Evolutionary conservation across 2,113 vertebrate genomes (phyloP).

Genomic region (Poicephalus gulielmi): DNA sequence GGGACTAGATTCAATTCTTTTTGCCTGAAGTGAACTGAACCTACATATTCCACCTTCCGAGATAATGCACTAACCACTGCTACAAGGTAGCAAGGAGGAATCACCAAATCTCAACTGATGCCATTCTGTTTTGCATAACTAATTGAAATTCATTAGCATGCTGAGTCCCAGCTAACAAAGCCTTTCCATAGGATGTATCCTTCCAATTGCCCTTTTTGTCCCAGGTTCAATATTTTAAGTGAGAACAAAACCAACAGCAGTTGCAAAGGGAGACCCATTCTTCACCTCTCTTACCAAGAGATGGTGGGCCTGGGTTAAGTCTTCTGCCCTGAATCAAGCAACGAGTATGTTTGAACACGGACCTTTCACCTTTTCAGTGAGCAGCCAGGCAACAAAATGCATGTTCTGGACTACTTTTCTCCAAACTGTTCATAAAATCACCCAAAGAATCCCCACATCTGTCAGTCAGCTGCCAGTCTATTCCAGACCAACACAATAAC

Average conservation of each 20-base stretch:
- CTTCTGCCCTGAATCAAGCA: neutral
- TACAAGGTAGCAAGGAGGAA: neutral
- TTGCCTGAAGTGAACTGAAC: neutral
- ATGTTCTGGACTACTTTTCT: neutral
- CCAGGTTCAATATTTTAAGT: neutral
- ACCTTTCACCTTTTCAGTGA: neutral
- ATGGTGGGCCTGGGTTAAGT: neutral
- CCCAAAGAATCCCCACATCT: neutral
- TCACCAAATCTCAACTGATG: neutral
- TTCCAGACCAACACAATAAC: neutral
- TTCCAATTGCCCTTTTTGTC: neutral
- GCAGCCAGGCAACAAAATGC: neutral
- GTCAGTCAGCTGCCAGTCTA: neutral
- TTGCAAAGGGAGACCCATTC: neutral
- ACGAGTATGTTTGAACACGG: neutral
- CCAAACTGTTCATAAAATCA: neutral
- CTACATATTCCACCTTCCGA: neutral
- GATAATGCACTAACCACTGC: neutral
- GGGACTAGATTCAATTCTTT: neutral
- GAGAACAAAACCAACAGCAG: neutral
- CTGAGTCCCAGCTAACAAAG: neutral
- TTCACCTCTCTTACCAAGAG: neutral
- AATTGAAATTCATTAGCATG: neutral
- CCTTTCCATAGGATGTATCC: neutral
- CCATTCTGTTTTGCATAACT: slow-evolving; percentile 2